A percentile compares a stretch with the other conserved stretches of the same genome.
Conservation (phyloP, 2,113 vertebrate genomes). For the Hystrix cristata region DNA sequence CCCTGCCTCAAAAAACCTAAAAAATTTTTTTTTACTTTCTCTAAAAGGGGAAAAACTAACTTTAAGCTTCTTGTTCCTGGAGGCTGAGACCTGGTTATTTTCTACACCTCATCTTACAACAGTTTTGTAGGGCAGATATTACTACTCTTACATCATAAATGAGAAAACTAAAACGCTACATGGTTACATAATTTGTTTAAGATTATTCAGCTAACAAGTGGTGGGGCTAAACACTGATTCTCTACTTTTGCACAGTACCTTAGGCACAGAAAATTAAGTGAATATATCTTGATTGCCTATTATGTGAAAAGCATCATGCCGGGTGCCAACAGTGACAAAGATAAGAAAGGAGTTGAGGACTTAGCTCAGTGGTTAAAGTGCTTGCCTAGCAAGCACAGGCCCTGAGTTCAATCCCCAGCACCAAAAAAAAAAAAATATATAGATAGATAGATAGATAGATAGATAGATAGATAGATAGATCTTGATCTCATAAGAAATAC, state of each 20-base stretch:
- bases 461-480: neutral
- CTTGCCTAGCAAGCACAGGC: too few relatives aligned
- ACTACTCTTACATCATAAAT: neutral
- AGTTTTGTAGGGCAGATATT: neutral
- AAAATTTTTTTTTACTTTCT: neutral
- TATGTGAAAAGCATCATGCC: conserved; percentile 10
- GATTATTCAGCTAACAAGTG: neutral
- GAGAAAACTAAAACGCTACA: neutral
- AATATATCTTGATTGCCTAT: neutral
- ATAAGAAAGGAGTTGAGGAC: neutral
- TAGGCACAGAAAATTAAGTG: neutral
- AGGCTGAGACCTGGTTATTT: neutral
- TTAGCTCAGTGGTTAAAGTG: too few relatives aligned
- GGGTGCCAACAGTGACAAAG: neutral
- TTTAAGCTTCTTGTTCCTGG: neutral
- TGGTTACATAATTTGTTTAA: neutral
- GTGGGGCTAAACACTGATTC: neutral
- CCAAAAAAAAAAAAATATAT: too few relatives aligned
- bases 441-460: too few relatives aligned
- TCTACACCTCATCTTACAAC: neutral
- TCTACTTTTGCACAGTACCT: neutral
- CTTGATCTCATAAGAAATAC: neutral
- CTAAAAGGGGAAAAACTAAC: neutral
- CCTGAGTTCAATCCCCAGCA: too few relatives aligned
- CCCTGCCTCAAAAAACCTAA: too few relatives aligned